Conservation (phyloP, 2,113 vertebrate genomes). For the Saiga tatarica region DNA sequence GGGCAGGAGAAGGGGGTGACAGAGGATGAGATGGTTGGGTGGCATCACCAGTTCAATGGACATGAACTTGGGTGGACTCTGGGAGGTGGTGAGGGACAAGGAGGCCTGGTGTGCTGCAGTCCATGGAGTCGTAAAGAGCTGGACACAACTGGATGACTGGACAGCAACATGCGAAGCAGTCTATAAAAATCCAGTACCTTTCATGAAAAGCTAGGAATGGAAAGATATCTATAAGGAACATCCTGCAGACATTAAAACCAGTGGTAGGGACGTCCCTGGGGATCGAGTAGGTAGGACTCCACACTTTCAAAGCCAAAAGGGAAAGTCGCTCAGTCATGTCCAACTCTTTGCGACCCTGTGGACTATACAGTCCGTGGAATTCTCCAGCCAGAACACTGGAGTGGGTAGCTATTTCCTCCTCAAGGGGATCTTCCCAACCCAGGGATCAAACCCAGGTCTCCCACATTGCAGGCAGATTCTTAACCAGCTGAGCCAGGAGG, state of each 20-base stretch:
- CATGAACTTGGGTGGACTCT: neutral
- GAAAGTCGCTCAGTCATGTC: neutral
- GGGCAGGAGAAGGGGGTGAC: neutral
- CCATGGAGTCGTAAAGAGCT: rapidly evolving
- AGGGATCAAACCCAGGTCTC: neutral
- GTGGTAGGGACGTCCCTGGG: neutral
- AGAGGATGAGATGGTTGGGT: neutral
- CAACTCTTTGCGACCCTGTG: rapidly evolving
- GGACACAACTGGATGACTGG: rapidly evolving
- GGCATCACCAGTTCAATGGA: neutral
- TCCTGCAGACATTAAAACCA: neutral
- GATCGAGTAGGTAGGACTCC: neutral
- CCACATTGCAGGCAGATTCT: neutral
- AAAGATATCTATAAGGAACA: neutral
- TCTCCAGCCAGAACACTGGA: neutral
- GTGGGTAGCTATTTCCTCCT: neutral
- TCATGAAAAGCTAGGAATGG: neutral
- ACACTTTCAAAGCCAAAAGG: neutral
- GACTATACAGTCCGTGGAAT: neutral
- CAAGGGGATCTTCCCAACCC: neutral
- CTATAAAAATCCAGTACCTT: neutral
- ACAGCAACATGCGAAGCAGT: neutral
- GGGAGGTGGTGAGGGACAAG: neutral
- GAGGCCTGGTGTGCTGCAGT: neutral
- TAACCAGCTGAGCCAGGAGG: neutral